Percentiles rank a stretch among this genome's conserved stretches.
These are phyloP conservation scores for Colinus virginianus DNA, from an alignment of 2,113 vertebrate genomes.

Conservation along the genomic window DNA sequence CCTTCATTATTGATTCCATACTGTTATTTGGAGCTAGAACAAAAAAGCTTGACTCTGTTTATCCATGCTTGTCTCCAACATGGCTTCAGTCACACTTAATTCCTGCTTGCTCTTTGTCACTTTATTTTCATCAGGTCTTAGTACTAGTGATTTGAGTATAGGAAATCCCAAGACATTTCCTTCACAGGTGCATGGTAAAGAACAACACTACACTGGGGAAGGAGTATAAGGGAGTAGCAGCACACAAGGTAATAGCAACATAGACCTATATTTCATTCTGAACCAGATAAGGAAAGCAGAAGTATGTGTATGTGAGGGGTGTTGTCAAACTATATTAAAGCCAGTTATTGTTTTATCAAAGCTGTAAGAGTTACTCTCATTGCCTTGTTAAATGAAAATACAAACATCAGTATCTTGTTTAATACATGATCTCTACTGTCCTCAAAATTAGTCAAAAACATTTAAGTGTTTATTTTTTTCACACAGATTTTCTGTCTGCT, in stretches of 20 bases:
- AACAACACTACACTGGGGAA: accelerated
- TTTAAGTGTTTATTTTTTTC: background rate
- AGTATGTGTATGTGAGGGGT: too few species aligned
- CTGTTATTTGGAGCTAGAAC: conserved; percentile 18
- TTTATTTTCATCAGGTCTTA: background rate
- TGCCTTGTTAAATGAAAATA: background rate
- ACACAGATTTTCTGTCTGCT: background rate
- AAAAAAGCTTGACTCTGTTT: background rate
- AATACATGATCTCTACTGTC: background rate
- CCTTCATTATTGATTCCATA: conserved; percentile 28
- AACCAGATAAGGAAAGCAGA: background rate
- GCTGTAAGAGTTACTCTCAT: background rate
- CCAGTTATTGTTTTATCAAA: background rate
- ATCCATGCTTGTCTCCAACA: background rate
- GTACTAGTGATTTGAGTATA: background rate
- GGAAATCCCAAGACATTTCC: background rate
- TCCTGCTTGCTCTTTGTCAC: background rate
- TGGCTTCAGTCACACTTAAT: background rate
- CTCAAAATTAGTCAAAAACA: background rate
- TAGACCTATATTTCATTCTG: background rate
- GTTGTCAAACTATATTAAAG: background rate
- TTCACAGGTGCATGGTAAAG: background rate
- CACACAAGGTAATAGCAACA: background rate
- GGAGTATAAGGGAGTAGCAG: background rate
- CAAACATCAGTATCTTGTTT: background rate